Evolutionary conservation across 2,888 invertebrate genomes (phyloP).

Genomic region (Euspilapteryx auroguttella): DNA sequence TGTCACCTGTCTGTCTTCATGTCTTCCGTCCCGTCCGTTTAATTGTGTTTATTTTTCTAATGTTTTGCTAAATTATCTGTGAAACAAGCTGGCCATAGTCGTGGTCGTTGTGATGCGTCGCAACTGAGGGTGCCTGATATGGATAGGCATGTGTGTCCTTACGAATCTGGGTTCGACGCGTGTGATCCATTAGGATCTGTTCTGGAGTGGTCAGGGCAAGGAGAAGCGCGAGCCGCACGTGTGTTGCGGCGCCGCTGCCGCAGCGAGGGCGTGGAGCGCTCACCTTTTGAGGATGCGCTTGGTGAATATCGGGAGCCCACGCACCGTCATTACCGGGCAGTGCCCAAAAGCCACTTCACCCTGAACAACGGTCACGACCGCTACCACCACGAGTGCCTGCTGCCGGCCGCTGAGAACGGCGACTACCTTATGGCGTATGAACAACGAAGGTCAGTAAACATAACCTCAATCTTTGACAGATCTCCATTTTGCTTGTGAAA

Average conservation of each 20-base stretch:
- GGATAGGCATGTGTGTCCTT: slow-evolving; percentile 48
- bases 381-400: slow-evolving; percentile 36
- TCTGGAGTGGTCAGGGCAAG: slow-evolving; percentile 28
- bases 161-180: slow-evolving; percentile 49
- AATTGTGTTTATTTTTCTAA: no score
- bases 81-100: no score
- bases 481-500: no score
- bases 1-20: no score
- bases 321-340: slow-evolving; percentile 13
- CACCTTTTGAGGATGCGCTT: slow-evolving; percentile 44
- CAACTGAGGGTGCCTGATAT: slow-evolving; percentile 39
- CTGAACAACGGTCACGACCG: slow-evolving; percentile 25
- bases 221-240: slow-evolving; percentile 29
- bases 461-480: slow-evolving; percentile 11
- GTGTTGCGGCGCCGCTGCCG: slow-evolving; percentile 50
- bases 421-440: slow-evolving; percentile 48
- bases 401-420: slow-evolving; percentile 42
- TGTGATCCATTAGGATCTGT: slow-evolving; percentile 44
- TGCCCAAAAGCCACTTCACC: slow-evolving; percentile 42
- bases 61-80: no score
- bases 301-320: background rate
- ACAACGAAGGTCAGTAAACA: slow-evolving; percentile 22
- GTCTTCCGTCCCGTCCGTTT: no score
- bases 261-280: slow-evolving; percentile 51
- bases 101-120: no score